Conservation (phyloP, 2,113 vertebrate genomes). For the Callorhinus ursinus region DNA sequence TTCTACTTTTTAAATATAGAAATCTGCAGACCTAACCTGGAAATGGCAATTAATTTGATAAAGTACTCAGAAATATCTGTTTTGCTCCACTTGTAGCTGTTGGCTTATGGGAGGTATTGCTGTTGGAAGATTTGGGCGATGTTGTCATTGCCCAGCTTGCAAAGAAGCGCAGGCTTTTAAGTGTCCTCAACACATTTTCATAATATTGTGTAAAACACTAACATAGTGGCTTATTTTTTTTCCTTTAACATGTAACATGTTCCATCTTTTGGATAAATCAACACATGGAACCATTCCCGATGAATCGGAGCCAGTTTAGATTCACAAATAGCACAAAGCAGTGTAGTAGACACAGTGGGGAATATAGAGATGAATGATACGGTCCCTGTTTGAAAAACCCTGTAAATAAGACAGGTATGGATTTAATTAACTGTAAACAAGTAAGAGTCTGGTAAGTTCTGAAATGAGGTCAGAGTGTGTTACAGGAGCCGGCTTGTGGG, state of each 20-base stretch:
- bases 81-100: constrained; percentile 81
- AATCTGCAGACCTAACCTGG: constrained; percentile 23
- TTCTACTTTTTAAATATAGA: constrained; percentile 73
- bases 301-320: neutral
- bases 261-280: constrained; percentile 58
- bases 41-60: constrained; percentile 72
- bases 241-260: constrained; percentile 36
- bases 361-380: neutral
- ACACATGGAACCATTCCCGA: neutral
- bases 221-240: neutral
- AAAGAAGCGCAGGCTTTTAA: neutral
- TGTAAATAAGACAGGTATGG: neutral
- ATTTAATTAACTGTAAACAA: constrained; percentile 33
- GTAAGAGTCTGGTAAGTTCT: neutral
- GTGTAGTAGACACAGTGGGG: neutral
- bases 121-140: constrained; percentile 72
- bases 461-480: neutral
- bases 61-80: constrained; percentile 76
- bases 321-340: neutral
- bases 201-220: constrained; percentile 25
- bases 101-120: constrained; percentile 78
- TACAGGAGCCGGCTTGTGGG: neutral
- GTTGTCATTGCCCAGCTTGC: constrained; percentile 44
- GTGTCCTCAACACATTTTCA: constrained; percentile 42
- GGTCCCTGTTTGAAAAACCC: constrained; percentile 33